These are phyloP conservation scores for Cynocephalus volans DNA, from an alignment of 2,113 vertebrate genomes.

Conservation along the genomic window DNA sequence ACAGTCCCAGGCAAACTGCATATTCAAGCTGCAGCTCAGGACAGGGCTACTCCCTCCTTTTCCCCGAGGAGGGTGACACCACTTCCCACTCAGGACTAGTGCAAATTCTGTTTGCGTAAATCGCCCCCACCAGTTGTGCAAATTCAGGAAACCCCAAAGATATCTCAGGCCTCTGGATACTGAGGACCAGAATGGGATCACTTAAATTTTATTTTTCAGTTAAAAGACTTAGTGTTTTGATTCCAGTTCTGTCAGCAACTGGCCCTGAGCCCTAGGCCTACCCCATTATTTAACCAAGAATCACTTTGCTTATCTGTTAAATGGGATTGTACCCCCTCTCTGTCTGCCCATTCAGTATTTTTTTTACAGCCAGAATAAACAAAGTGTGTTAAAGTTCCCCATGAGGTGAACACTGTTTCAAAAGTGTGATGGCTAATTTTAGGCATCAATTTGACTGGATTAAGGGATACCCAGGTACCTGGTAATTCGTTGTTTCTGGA, in stretches of 20 bases:
- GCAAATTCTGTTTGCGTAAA: neutral
- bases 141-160: neutral
- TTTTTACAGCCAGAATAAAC: neutral
- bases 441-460: neutral
- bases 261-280: too few relatives aligned
- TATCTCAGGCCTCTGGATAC: neutral
- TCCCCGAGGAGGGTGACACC: neutral
- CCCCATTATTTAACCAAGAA: neutral
- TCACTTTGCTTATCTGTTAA: neutral
- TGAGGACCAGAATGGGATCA: neutral
- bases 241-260: neutral
- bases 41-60: neutral
- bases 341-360: neutral
- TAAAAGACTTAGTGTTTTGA: neutral
- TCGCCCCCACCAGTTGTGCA: neutral
- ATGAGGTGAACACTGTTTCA: neutral
- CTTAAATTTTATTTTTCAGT: neutral
- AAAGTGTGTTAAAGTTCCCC: neutral
- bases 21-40: neutral
- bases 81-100: fast-evolving
- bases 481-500: neutral
- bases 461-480: neutral
- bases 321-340: neutral
- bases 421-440: neutral
- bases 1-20: neutral